These are phyloP conservation scores for Muraenolepis orangiensis DNA, from an alignment of 2,797 vertebrate genomes.

Conservation along the genomic window DNA sequence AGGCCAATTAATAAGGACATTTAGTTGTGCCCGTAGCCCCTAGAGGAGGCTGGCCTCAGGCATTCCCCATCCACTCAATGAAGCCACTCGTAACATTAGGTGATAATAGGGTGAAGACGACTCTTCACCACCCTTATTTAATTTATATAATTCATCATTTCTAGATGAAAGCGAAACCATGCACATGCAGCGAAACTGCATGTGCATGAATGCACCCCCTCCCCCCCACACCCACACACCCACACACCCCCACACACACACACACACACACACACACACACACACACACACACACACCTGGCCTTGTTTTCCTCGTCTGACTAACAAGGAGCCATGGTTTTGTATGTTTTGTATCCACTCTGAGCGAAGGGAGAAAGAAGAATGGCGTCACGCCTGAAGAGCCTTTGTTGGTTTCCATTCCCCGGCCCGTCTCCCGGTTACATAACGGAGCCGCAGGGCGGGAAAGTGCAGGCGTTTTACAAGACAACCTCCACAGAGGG, in stretches of 20 bases:
- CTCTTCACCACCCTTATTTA: background rate
- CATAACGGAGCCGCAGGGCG: constrained; percentile 51
- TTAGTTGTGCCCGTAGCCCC: constrained; percentile 12
- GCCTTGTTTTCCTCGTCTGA: background rate
- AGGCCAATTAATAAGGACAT: constrained; percentile 30
- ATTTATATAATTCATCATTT: background rate
- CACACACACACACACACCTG: background rate
- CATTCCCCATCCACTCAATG: background rate
- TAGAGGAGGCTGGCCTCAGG: background rate
- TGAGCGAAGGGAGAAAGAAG: background rate
- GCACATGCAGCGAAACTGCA: no score
- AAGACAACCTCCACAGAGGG: constrained; percentile 45
- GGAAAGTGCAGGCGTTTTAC: constrained; percentile 58
- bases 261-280: background rate
- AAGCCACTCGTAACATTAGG: background rate
- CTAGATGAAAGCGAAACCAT: background rate
- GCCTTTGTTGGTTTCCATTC: constrained; percentile 37
- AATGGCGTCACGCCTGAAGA: constrained; percentile 35
- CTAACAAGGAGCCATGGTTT: background rate
- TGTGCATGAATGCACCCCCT: background rate
- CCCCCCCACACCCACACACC: background rate
- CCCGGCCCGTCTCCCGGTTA: constrained; percentile 53
- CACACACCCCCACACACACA: background rate
- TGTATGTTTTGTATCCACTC: background rate
- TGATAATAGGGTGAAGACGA: background rate